Conservation (phyloP, 1,140 invertebrate species). For the Leptinotarsa lineolata region DNA sequence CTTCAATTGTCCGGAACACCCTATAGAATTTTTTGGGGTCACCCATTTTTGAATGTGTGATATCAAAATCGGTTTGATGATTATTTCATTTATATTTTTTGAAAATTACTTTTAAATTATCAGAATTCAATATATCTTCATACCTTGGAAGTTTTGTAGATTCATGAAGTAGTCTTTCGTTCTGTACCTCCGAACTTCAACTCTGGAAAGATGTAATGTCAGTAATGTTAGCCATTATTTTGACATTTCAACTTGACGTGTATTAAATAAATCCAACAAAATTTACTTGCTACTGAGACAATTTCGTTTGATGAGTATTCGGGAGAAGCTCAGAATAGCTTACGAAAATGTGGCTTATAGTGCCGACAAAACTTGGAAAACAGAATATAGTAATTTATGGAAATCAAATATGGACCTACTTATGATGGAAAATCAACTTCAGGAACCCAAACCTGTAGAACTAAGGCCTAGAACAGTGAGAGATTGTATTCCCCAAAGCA, state of each 20-base stretch:
- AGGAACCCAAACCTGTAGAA: constrained; percentile 14
- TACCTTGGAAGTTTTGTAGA: no score
- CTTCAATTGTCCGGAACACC: no score
- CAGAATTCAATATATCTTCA: no score
- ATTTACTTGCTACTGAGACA: constrained; percentile 12
- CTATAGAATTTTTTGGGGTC: no score
- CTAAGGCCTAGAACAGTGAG: constrained; percentile 40
- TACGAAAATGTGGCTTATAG: constrained; percentile 26
- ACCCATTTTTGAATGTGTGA: no score
- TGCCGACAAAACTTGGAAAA: constrained; percentile 24
- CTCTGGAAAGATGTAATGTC: constrained; percentile 11
- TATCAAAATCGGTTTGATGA: no score
- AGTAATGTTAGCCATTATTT: constrained; percentile 21
- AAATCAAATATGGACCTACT: constrained; percentile 19
- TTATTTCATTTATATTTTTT: no score
- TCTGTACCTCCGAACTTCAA: background rate
- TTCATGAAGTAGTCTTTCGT: background rate
- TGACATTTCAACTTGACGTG: constrained; percentile 25
- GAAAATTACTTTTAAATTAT: no score
- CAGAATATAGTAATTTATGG: background rate
- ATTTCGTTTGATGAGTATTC: constrained; percentile 24
- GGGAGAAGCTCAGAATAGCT: constrained; percentile 22
- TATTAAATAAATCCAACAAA: constrained; percentile 9
- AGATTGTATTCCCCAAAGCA: constrained; percentile 50
- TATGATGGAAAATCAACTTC: constrained; percentile 10